These are phyloP conservation scores for Seriola aureovittata DNA, from an alignment of 2,113 vertebrate species.

Conservation along the genomic window DNA sequence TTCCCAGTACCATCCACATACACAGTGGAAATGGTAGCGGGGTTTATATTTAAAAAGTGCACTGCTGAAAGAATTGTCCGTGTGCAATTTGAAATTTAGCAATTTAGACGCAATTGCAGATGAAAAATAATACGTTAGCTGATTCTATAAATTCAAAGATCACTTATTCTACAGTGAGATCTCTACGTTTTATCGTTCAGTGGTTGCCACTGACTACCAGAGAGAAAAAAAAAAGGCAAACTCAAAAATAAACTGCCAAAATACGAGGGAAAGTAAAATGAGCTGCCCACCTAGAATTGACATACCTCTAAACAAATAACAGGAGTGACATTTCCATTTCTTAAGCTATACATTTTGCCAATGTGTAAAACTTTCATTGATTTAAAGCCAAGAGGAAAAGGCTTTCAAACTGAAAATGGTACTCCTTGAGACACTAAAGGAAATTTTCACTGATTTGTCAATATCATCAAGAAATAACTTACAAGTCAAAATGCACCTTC, in stretches of 20 bases:
- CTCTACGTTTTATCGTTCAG: conserved; percentile 43
- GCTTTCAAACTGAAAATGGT: conserved; percentile 37
- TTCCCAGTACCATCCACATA: conserved; percentile 11
- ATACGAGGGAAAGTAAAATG: conserved; percentile 36
- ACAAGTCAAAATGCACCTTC: conserved; percentile 32
- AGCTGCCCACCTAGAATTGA: conserved; percentile 60
- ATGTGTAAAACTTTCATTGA: conserved; percentile 43
- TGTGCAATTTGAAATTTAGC: conserved; percentile 53
- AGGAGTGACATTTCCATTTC: conserved; percentile 43
- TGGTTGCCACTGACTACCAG: conserved; percentile 43
- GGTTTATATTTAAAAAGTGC: conserved; percentile 64
- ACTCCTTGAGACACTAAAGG: conserved; percentile 30
- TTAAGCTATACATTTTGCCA: conserved; percentile 14
- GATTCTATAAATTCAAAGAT: conserved; percentile 39
- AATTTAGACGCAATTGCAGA: conserved; percentile 44
- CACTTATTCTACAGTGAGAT: conserved; percentile 33
- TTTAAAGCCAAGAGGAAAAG: conserved; percentile 35
- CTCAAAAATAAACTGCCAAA: conserved; percentile 33
- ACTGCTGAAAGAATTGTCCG: conserved; percentile 54
- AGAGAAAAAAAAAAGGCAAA: conserved; percentile 28
- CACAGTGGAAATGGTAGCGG: background rate
- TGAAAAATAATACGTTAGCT: conserved; percentile 32
- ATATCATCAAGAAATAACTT: conserved; percentile 47
- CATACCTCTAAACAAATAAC: conserved; percentile 47
- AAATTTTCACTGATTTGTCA: conserved; percentile 48